Evolutionary conservation across 2,888 invertebrate species (phyloP), one percentile per base, ranked within the genome.

Genomic region (Maniola hyperantus): DNA sequence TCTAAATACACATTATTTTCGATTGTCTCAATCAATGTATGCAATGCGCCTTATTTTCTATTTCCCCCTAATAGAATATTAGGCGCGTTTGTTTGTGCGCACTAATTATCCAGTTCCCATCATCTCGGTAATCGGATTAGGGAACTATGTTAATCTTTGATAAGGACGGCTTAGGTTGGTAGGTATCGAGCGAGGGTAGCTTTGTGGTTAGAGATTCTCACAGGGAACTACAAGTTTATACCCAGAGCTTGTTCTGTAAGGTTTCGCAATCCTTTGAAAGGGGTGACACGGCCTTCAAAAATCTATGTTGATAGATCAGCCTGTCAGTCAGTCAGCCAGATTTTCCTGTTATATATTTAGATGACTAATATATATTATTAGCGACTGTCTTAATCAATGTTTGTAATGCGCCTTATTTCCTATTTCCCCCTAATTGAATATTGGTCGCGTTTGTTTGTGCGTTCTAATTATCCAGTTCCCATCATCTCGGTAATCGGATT

Each of bases 381-480:
- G 13, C 51, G 51, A 51, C 34, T 44, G 20, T 20, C 26, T 18
- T 20, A 18, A 34, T 33, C 18, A 26, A 6, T 6, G 34, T 33
- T 6, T 55, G 42, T 34, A 60, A n/a, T 1, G 13, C 13, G 5
- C 67, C 65, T 67, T 57, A 66, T 20, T 55, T 36, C 48, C 42
- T 18, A 66, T 48, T 58, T 51, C 48, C 48, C 42, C 55, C 53
- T 63, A 69, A 71, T 69, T 67, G 64, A 69, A 67, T 70, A 70
- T 67, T 66, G 67, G 65, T 46, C 66, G n/a, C 64, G 68, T 62
- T 65, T 71, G 68, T 68, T 58, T 69, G 60, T 57, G 57, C 6
- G 67, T 66, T 62, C 67, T 71, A 71, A 72, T 70, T 70, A 68
- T 68, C 66, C 59, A 64, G 64, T 68, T 67, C 57, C 63, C 46